Conservation (phyloP, 1,140 invertebrate species). For the Euborellia annulipes region DNA sequence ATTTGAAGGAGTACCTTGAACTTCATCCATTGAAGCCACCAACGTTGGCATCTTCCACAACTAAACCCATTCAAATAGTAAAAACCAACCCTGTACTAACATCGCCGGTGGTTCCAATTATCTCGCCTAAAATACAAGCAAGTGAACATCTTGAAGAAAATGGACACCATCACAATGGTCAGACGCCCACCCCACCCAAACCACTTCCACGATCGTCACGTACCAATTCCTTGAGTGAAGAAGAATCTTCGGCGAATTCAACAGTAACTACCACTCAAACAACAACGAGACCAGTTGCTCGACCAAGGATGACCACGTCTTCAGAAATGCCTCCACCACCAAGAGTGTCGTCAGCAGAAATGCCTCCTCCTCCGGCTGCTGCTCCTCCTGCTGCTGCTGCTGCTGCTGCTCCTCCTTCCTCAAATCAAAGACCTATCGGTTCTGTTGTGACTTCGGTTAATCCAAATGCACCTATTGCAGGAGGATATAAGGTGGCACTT, state of each 20-base stretch:
- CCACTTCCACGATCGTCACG: constrained; percentile 52
- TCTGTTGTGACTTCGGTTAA: constrained; percentile 29
- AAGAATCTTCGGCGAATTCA: constrained; percentile 24
- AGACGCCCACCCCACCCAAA: constrained; percentile 39
- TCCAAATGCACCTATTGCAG: constrained; percentile 32
- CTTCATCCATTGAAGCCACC: background rate
- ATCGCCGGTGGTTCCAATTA: no score
- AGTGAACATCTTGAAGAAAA: constrained; percentile 15
- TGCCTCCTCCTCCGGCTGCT: background rate
- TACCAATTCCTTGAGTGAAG: constrained; percentile 43
- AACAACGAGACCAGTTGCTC: constrained; percentile 45
- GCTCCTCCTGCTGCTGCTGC: constrained; percentile 36
- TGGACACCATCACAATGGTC: constrained; percentile 12
- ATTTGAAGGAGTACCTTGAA: constrained; percentile 24
- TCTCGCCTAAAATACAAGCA: no score
- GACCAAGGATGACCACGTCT: constrained; percentile 48
- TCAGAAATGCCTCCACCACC: constrained; percentile 18
- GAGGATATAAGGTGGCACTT: constrained; percentile 60
- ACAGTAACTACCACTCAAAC: background rate
- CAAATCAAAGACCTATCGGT: background rate
- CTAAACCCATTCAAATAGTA: no score
- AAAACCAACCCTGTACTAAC: no score
- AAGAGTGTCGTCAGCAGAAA: background rate
- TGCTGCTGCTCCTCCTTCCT: constrained; percentile 24
- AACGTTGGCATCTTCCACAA: no score